Evolutionary conservation across 2,113 vertebrate genomes (phyloP).

Genomic region (Mesocricetus auratus): DNA sequence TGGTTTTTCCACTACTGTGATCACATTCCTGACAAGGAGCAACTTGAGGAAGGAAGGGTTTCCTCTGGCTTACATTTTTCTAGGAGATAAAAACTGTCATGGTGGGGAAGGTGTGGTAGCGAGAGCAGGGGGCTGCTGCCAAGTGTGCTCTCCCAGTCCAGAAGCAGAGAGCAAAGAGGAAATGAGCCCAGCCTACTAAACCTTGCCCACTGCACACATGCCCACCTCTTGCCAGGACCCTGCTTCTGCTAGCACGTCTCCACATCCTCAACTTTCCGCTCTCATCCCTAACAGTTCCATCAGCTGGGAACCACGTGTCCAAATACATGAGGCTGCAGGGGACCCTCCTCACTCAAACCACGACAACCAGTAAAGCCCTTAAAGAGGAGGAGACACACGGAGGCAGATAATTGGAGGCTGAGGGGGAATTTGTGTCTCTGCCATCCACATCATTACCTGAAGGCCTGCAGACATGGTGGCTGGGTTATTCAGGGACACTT

Average conservation of each 20-base stretch:
- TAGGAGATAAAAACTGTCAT: neutral
- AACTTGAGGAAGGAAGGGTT: neutral
- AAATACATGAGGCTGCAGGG: neutral
- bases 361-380: neutral
- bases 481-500: neutral
- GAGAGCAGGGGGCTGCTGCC: neutral
- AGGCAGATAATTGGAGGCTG: no score
- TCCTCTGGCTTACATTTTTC: neutral
- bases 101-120: neutral
- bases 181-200: neutral
- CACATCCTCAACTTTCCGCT: no score
- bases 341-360: neutral
- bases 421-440: neutral
- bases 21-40: neutral
- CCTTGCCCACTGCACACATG: neutral
- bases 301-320: neutral
- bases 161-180: neutral
- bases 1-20: neutral
- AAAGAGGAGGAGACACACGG: no score
- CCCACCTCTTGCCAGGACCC: neutral
- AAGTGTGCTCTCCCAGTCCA: no score
- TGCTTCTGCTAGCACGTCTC: neutral
- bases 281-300: no score
- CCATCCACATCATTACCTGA: accelerated
- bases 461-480: neutral